Percentiles rank a stretch among this genome's conserved stretches.
Conservation (phyloP, 2,888 invertebrate species). For the Drosophila emarginata region DNA sequence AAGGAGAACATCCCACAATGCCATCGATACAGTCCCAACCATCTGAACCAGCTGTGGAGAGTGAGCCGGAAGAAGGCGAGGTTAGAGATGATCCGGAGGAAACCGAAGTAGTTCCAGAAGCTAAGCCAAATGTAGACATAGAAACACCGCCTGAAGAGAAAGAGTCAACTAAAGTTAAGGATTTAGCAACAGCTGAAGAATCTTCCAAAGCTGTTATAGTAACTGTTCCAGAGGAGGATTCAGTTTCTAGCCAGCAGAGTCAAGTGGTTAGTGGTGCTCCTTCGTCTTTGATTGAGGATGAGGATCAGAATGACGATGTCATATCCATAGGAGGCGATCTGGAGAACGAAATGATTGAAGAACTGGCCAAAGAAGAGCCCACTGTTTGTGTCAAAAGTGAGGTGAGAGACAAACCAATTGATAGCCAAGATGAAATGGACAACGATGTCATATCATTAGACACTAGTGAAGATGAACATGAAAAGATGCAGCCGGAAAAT, state of each 20-base stretch:
- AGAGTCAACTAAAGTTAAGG: background rate
- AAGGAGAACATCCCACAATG: background rate
- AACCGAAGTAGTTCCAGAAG: background rate
- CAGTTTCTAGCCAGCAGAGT: background rate
- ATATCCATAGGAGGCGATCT: slow-evolving; percentile 82
- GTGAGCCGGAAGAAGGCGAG: slow-evolving; percentile 70
- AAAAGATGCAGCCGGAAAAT: slow-evolving; percentile 49
- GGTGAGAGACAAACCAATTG: slow-evolving; percentile 19
- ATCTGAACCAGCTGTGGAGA: slow-evolving; percentile 51
- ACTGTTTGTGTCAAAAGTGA: slow-evolving; percentile 53
- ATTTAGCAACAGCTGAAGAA: background rate
- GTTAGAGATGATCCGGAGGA: slow-evolving; percentile 49
- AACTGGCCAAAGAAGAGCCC: slow-evolving; percentile 65
- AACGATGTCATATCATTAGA: slow-evolving; percentile 77
- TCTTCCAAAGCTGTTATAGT: background rate
- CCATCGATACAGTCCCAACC: slow-evolving; percentile 4
- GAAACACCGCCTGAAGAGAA: background rate
- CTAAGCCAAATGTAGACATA: background rate
- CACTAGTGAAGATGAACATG: slow-evolving; percentile 77
- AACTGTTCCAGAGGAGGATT: background rate
- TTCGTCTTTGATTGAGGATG: slow-evolving; percentile 81
- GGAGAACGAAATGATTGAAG: slow-evolving; percentile 81
- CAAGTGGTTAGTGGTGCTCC: slow-evolving; percentile 50
- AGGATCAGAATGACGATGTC: slow-evolving; percentile 81
- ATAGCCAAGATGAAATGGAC: slow-evolving; percentile 51